Percentiles rank a stretch among this genome's conserved stretches.
Conservation (phyloP, 2,888 invertebrate species). For the Nebria salina region DNA sequence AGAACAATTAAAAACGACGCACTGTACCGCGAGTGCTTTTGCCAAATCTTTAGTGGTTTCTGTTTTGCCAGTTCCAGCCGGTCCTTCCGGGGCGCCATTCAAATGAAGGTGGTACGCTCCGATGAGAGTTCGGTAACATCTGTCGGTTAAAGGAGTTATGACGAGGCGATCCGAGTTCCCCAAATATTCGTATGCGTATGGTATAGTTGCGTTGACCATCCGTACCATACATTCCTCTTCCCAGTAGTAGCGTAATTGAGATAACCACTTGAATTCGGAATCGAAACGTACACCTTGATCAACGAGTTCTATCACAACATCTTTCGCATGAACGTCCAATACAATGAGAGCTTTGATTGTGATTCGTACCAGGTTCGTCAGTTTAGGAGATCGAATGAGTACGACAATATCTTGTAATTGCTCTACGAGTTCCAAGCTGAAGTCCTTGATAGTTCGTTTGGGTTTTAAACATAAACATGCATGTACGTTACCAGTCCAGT, state of each 20-base stretch:
- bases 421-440: constrained; percentile 66
- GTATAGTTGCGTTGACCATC: constrained; percentile 81
- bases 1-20: constrained; percentile 88
- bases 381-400: constrained; percentile 74
- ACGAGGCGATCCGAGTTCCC: constrained; percentile 82
- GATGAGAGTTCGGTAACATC: constrained; percentile 85
- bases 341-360: constrained; percentile 85
- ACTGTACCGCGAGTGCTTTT: constrained; percentile 90
- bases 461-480: constrained; percentile 71
- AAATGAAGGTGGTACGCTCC: constrained; percentile 85
- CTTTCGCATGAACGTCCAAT: constrained; percentile 86
- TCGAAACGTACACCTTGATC: constrained; percentile 73
- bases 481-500: constrained; percentile 84
- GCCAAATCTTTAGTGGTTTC: constrained; percentile 93
- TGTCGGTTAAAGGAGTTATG: constrained; percentile 78
- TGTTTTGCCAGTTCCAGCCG: constrained; percentile 89
- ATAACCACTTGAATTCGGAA: constrained; percentile 85
- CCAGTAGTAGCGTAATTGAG: constrained; percentile 85
- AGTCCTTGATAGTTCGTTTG: constrained; percentile 66
- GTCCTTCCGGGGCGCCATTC: constrained; percentile 87
- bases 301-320: constrained; percentile 76
- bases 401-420: constrained; percentile 80
- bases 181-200: constrained; percentile 86
- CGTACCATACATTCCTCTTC: constrained; percentile 73
- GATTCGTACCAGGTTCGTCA: constrained; percentile 76